Conservation (phyloP, 1,140 invertebrate genomes). For the Branchinecta lindahli region DNA sequence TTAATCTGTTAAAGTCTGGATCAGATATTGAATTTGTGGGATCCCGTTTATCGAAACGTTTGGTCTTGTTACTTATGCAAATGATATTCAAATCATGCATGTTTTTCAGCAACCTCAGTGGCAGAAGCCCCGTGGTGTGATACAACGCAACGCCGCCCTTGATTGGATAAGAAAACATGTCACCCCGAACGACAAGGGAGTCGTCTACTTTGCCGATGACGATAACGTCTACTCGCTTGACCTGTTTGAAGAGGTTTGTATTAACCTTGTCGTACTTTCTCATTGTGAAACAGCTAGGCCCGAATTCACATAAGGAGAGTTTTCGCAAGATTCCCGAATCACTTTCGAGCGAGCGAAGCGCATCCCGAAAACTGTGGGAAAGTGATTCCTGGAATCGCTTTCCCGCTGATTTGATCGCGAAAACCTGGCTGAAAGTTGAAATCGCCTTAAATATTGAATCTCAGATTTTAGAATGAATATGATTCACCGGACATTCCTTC, state of each 20-base stretch:
- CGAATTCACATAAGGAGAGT: not conserved
- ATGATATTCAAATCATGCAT: not conserved
- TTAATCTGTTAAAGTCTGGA: too few species aligned
- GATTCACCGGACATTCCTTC: too few species aligned
- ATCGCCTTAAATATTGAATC: too few species aligned
- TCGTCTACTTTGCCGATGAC: conserved; percentile 97
- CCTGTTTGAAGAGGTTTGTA: conserved; percentile 68
- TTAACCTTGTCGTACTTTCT: conserved; percentile 11
- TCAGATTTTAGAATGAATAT: too few species aligned
- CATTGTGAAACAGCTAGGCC: not conserved
- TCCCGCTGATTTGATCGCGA: too few species aligned
- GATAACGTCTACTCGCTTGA: conserved; percentile 87
- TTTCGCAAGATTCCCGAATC: not conserved
- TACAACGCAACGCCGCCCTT: conserved; percentile 79
- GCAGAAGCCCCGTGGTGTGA: conserved; percentile 82
- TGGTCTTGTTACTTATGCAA: not conserved
- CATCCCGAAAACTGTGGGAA: too few species aligned
- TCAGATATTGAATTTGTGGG: too few species aligned
- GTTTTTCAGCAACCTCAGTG: conserved; percentile 56
- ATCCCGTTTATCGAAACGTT: not conserved
- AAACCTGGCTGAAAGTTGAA: too few species aligned
- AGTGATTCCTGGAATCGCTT: not conserved
- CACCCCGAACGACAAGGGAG: conserved; percentile 39
- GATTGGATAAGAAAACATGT: conserved; percentile 63
- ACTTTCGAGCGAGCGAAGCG: not conserved